Evolutionary conservation across 2,113 vertebrate species (phyloP).

Genomic region (Lepus timidus): DNA sequence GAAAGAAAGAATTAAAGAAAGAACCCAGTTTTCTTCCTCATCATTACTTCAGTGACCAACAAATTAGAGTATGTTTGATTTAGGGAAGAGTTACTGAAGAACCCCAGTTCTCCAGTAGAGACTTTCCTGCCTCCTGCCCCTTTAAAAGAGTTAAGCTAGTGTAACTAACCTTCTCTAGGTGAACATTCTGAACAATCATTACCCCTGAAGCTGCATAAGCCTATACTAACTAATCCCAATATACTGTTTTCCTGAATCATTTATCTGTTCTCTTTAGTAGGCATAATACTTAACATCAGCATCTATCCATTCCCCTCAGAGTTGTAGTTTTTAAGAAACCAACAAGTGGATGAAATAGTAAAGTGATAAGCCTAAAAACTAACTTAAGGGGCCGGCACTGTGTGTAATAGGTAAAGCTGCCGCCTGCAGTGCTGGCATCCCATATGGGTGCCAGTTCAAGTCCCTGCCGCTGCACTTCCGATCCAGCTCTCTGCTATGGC

Average conservation of each 20-base stretch:
- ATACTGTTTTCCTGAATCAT: constrained; percentile 26
- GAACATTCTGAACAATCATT: constrained; percentile 64
- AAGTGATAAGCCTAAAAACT: constrained; percentile 32
- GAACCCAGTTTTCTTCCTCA: constrained; percentile 44
- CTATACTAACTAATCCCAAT: constrained; percentile 51
- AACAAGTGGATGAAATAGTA: neutral
- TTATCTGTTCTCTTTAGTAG: neutral
- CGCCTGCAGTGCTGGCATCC: too few relatives aligned
- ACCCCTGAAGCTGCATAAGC: neutral
- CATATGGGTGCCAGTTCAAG: too few relatives aligned
- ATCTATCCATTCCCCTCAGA: constrained; percentile 2
- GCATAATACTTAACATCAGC: neutral
- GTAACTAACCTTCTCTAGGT: constrained; percentile 5
- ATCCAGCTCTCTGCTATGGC: too few relatives aligned
- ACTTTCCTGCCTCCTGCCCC: neutral
- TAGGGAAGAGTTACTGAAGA: constrained; percentile 38
- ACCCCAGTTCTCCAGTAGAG: constrained; percentile 10
- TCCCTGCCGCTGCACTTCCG: too few relatives aligned
- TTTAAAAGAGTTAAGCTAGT: constrained; percentile 35
- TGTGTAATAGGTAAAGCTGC: too few relatives aligned
- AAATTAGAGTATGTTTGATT: constrained; percentile 47
- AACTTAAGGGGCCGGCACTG: neutral
- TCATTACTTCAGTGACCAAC: constrained; percentile 49
- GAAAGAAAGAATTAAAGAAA: neutral
- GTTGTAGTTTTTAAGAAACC: neutral